Evolutionary conservation across 2,113 vertebrate genomes (phyloP).

Genomic region (Channa maculata): DNA sequence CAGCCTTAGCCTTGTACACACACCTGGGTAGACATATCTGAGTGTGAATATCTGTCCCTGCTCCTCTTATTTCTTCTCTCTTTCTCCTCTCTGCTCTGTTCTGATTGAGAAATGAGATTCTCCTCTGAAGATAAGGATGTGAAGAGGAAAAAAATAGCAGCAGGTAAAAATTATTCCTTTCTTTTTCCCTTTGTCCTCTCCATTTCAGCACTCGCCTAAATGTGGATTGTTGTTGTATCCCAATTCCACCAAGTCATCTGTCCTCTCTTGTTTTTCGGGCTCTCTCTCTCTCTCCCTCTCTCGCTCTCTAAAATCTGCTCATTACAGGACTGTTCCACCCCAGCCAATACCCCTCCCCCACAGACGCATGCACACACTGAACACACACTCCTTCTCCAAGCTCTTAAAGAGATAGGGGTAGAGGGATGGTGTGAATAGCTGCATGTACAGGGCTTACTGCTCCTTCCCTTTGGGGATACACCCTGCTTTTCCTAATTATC

Average conservation of each 20-base stretch:
- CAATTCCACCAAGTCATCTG: conserved; percentile 80
- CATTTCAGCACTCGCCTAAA: conserved; percentile 35
- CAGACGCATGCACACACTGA: conserved; percentile 57
- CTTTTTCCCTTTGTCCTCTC: conserved; percentile 52
- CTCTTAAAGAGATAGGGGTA: conserved; percentile 86
- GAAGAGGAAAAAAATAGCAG: conserved; percentile 15
- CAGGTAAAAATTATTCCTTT: conserved; percentile 41
- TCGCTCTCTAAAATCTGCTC: conserved; percentile 82
- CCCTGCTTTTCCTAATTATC: conserved; percentile 77
- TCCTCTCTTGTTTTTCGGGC: conserved; percentile 65
- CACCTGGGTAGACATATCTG: conserved; percentile 65
- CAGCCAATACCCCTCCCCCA: conserved; percentile 85
- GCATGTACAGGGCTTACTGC: conserved; percentile 55
- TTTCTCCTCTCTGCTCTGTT: conserved; percentile 57
- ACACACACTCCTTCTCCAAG: conserved; percentile 74
- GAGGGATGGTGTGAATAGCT: conserved; percentile 61
- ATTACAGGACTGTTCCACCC: conserved; percentile 87
- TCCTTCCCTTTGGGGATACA: conserved; percentile 65
- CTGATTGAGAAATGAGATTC: conserved; percentile 64
- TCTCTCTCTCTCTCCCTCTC: conserved; percentile 38
- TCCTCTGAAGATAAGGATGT: conserved; percentile 62
- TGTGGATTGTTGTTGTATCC: conserved; percentile 70
- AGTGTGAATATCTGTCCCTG: conserved; percentile 51
- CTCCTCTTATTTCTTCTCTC: conserved; percentile 46
- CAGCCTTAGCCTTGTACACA: conserved; percentile 48